Evolutionary conservation across 2,888 invertebrate species (phyloP).

Genomic region (Hipparchia sbordonii): DNA sequence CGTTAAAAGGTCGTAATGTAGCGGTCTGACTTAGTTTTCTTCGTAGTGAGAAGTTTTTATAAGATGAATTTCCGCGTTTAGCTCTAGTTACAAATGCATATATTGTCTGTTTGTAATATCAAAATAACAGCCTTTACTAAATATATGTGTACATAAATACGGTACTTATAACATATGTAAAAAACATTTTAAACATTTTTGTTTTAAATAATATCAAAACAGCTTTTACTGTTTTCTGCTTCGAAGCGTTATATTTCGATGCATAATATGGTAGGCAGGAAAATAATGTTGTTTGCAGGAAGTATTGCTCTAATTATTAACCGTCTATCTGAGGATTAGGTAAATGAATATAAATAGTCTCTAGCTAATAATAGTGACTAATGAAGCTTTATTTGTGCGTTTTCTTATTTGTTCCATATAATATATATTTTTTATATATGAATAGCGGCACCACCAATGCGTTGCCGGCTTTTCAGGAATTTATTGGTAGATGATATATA

Average conservation of each 20-base stretch:
- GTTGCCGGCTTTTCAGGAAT: too few species aligned
- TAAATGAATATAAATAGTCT: not conserved
- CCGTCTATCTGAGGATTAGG: not conserved
- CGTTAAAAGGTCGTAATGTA: conserved; percentile 57
- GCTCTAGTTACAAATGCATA: too few species aligned
- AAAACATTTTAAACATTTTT: too few species aligned
- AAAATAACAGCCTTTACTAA: too few species aligned
- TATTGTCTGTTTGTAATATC: not conserved
- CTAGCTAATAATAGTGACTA: not conserved
- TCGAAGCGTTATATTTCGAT: not conserved
- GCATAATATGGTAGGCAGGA: not conserved
- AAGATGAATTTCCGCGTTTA: conserved; percentile 36
- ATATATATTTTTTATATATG: not conserved
- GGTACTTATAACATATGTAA: too few species aligned
- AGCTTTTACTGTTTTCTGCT: too few species aligned
- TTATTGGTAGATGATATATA: too few species aligned
- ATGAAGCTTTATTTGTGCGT: not conserved
- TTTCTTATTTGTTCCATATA: not conserved
- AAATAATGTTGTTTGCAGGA: not conserved
- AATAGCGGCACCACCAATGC: too few species aligned
- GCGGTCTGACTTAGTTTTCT: conserved; percentile 59
- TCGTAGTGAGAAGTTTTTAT: conserved; percentile 49
- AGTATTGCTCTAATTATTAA: conserved; percentile 2
- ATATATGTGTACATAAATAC: too few species aligned
- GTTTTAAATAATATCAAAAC: too few species aligned